Evolutionary conservation across 2,797 vertebrate species (phyloP), one percentile per base, ranked within the genome.

Genomic region (Parotocinclus haroldoi): DNA sequence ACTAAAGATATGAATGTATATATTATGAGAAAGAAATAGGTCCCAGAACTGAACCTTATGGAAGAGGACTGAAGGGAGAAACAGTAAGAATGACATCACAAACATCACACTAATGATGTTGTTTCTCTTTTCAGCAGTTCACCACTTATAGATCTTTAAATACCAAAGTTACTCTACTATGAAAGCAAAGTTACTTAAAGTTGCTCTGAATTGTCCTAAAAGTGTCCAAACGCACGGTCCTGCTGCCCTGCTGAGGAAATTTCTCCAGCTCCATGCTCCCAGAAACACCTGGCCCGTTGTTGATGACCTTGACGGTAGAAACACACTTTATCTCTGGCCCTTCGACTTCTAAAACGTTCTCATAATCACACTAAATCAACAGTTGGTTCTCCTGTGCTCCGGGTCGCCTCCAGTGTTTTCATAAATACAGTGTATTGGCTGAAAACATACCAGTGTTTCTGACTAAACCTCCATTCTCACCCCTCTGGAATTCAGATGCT

Each of bases 361-460:
- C 51, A 63, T 57, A 78, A 80, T 80, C 80, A 62, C 76, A 69
- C 78, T 78, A 76, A 82, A 80, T 81, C 79, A 79, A 74, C 77
- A 82, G 72, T 18, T 11, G 50, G 48, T 53, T 54, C 44, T 70
- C 72, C 77, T 75, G 59, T 58, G 68, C 80, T 46, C 45, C 7
- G n/a, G 69, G 68, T n/a, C n/a, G n/a, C n/a, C n/a, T n/a, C n/a
- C n/a, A n/a, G n/a, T 79, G 79, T 83, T 86, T 83, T 83, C 78
- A 66, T 78, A 57, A 81, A 83, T 48, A 66, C 69, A 40, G 61
- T 46, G n/a, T 77, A 60, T 77, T 83, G 72, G 69, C 81, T 86
- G 80, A 88, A 84, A 83, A 79, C 83, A 81, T 87, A 85, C 81
- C 81, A 83, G 70, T 79, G 50, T 83, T 84, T 80, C 78, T 40